Percentiles rank a stretch among this genome's conserved stretches.
Evolutionary conservation across 2,797 vertebrate genomes (phyloP).

Genomic region (Rhynchotus rufescens): DNA sequence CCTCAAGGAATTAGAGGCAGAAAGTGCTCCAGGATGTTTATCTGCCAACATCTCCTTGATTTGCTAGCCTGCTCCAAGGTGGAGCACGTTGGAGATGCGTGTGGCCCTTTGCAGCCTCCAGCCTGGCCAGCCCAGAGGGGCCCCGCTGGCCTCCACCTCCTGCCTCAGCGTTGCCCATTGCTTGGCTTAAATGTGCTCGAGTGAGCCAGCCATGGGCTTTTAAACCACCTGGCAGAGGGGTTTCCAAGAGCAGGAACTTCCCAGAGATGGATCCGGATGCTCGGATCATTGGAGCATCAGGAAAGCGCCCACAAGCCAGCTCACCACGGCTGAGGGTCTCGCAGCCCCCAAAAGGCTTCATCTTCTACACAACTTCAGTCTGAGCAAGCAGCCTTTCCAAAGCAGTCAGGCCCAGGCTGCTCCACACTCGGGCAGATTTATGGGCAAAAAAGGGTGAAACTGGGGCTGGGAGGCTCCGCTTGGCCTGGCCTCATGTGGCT

Average conservation of each 20-base stretch:
- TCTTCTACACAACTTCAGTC: not conserved
- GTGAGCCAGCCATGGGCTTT: too few species aligned
- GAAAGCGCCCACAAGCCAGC: too few species aligned
- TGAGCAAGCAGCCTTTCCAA: not conserved
- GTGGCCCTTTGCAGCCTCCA: not conserved
- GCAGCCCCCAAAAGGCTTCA: not conserved
- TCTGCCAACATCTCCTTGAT: fast-evolving
- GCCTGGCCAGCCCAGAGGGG: not conserved
- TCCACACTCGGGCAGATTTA: not conserved
- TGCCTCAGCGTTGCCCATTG: not conserved
- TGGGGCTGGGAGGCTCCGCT: too few species aligned
- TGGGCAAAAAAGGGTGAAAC: not conserved
- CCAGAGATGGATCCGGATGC: too few species aligned
- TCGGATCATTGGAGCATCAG: too few species aligned
- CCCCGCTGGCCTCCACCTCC: not conserved
- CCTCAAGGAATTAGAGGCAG: fast-evolving
- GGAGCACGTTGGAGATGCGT: too few species aligned
- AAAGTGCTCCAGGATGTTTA: fast-evolving
- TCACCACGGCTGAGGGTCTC: not conserved
- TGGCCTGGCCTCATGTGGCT: too few species aligned
- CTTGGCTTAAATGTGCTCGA: fast-evolving
- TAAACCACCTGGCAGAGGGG: too few species aligned
- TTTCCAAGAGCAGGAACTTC: too few species aligned
- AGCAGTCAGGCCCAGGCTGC: not conserved
- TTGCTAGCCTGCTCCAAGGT: fast-evolving